Conservation (phyloP, 2,113 vertebrate species). For the Thryonomys swinderianus region DNA sequence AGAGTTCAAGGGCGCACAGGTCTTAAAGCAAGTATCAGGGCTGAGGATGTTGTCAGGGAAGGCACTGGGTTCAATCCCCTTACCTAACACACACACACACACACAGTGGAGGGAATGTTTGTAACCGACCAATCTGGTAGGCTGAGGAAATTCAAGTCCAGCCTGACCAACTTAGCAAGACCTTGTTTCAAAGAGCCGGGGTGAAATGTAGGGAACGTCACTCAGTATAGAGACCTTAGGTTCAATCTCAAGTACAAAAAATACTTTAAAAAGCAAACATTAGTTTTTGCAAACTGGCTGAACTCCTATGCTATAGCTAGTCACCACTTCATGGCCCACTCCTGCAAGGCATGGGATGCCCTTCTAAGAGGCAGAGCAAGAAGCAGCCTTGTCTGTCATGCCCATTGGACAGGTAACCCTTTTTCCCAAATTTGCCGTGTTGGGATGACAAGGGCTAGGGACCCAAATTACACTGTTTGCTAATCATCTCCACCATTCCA, state of each 20-base stretch:
- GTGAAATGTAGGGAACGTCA: background rate
- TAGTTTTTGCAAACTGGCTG: background rate
- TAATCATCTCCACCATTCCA: background rate
- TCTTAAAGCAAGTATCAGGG: background rate
- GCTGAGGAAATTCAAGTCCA: background rate
- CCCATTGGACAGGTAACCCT: no score
- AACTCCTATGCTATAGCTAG: background rate
- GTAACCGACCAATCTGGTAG: background rate
- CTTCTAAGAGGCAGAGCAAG: background rate
- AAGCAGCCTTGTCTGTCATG: background rate
- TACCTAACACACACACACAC: background rate
- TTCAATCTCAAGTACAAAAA: background rate
- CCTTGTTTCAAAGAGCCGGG: background rate
- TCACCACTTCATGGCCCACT: background rate
- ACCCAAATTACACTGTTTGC: background rate
- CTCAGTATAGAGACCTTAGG: background rate
- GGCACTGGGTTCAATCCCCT: background rate
- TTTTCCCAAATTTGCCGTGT: background rate
- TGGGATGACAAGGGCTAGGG: background rate
- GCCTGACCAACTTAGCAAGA: background rate
- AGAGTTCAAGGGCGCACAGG: background rate
- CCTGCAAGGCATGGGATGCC: background rate
- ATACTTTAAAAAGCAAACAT: background rate
- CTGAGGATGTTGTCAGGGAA: background rate
- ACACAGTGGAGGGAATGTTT: background rate